These are phyloP conservation scores for Styela clava DNA, from an alignment of 23 tunicate genomes.

Conservation along the genomic window DNA sequence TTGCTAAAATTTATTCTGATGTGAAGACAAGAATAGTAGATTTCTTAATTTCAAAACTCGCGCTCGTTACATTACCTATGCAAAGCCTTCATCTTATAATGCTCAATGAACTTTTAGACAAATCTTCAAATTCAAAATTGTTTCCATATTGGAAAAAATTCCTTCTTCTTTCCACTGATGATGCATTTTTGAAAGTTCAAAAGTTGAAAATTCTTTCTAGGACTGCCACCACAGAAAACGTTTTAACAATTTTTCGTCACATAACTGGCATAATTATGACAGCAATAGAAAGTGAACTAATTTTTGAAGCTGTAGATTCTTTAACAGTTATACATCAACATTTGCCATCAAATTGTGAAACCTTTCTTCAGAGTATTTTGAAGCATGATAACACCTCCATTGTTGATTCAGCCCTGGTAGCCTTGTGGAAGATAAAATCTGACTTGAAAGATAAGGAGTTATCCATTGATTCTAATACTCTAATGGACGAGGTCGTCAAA, in stretches of 20 bases:
- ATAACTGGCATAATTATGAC: neutral
- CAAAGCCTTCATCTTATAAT: neutral
- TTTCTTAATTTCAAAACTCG: conserved; percentile 7
- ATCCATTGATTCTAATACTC: neutral
- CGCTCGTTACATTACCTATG: neutral
- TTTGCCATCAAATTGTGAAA: conserved; percentile 23
- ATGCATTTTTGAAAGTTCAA: conserved; percentile 19
- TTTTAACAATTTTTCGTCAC: conserved; percentile 17
- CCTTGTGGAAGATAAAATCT: neutral
- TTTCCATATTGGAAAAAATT: conserved; percentile 11
- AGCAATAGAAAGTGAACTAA: neutral
- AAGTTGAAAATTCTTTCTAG: conserved; percentile 33
- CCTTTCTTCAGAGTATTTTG: conserved; percentile 4
- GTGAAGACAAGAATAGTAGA: conserved; percentile 11
- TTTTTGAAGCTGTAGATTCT: neutral
- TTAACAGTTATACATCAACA: conserved; percentile 13
- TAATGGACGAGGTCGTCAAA: neutral
- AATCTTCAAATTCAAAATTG: neutral
- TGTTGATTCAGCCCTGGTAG: conserved; percentile 14
- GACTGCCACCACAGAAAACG: conserved; percentile 7
- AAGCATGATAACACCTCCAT: conserved; percentile 12
- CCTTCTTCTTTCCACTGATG: conserved; percentile 29
- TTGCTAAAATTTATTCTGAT: conserved; percentile 30
- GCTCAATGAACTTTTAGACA: neutral
- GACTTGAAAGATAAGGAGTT: neutral